phyloP scores from a whole-genome alignment of 2,888 invertebrate genomes.

The Coenonympha glycerion region DNA sequence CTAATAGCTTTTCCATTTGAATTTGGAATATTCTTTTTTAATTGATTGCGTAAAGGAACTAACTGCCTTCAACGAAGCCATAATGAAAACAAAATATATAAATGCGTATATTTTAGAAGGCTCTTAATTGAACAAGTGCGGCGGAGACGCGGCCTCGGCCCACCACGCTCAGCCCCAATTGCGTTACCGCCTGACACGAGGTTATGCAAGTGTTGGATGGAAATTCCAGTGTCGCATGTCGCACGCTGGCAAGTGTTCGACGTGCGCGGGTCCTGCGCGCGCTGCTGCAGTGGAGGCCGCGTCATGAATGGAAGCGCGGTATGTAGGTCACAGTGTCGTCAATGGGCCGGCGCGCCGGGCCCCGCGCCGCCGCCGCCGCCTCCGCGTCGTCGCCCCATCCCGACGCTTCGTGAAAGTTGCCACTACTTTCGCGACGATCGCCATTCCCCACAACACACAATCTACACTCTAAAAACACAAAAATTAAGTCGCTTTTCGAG shows the following conservation, averaged over 20 bases:
- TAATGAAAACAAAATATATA: conserved; percentile 30
- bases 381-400: conserved; percentile 58
- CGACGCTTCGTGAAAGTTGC: conserved; percentile 72
- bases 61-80: background rate
- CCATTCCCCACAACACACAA: conserved; percentile 42
- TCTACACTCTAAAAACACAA: conserved; percentile 61
- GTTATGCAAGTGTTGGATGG: conserved; percentile 66
- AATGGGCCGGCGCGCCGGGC: conserved; percentile 69
- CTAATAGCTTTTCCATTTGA: too few species aligned
- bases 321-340: conserved; percentile 76
- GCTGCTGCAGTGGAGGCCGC: conserved; percentile 48
- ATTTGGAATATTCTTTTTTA: too few species aligned
- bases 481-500: conserved; percentile 64
- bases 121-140: conserved; percentile 70
- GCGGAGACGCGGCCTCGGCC: conserved; percentile 57
- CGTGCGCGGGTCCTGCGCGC: conserved; percentile 50
- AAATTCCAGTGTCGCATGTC: conserved; percentile 62
- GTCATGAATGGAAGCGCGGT: conserved; percentile 72
- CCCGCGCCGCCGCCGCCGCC: conserved; percentile 43
- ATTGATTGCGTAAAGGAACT: too few species aligned
- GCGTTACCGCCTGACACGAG: conserved; percentile 55
- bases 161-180: conserved; percentile 50
- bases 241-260: conserved; percentile 42
- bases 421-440: conserved; percentile 72
- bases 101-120: conserved; percentile 52